Evolutionary conservation across 2,797 vertebrate species (phyloP), one percentile per base, ranked within the genome.

Genomic region (Lepus townsendii): DNA sequence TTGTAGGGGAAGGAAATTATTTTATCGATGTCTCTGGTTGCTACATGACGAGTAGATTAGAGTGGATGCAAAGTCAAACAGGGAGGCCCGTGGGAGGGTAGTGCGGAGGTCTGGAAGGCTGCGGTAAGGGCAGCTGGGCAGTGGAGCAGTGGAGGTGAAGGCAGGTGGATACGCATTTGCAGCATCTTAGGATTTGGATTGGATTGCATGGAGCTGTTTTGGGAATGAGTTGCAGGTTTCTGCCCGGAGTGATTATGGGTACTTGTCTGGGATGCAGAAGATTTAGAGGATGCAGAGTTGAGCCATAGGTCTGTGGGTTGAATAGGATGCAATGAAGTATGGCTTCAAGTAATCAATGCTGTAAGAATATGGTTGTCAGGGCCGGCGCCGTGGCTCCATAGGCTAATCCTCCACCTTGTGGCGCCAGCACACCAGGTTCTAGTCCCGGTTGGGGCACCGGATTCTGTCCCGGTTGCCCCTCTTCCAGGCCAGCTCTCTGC

Each of bases 31-130:
- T 60, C 27, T 78, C 63, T 24, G 38, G 24, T 35, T 35, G 22
- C n/a, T 32, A 24, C 8, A 10, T 35, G 5, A 17, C 35, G n/a
- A 30, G 19, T 65, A n/a, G 57, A n/a, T 14, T 27, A 50, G 17
- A 72, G 17, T 13, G 42, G 42, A 24, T n/a, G 54, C 7, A 32
- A 42, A 22, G 20, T 8, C 19, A 62, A n/a, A 50, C 11, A 8
- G 26, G 13, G 60, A 17, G n/a, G 7, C 6, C 8, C 0, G 0
- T 11, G 1, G 7, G 19, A 35, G 16, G 1, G 5, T 3, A 8
- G 26, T 14, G 32, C 0, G 1, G 27, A 87, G 69, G 30, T 17
- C 3, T 32, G 10, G 8, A 13, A 5, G n/a, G 8, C 8, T 6
- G 27, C 4, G 24, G 3, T 0, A 8, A 2, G 24, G 5, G 20